phyloP scores from a whole-genome alignment of 2,888 invertebrate species.

The Torymus tubicola region DNA sequence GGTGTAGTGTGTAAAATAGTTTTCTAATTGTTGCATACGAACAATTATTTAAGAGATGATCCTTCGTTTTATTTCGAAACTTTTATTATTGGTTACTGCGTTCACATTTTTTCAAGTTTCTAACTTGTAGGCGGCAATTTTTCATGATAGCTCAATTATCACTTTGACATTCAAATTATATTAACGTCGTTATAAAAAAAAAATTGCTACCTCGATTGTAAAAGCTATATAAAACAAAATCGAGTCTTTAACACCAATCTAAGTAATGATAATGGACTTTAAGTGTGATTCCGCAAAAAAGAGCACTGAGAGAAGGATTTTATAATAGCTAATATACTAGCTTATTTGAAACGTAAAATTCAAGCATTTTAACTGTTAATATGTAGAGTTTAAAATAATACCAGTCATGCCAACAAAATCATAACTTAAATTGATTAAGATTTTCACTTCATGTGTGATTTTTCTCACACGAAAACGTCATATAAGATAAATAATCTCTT shows the following conservation, averaged over 20 bases:
- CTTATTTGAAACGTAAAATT: no score
- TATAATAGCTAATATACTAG: no score
- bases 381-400: no score
- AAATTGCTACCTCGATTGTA: constrained; percentile 20
- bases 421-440: no score
- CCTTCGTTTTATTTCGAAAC: constrained; percentile 49
- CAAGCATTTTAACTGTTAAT: no score
- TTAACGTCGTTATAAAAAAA: not conserved
- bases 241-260: constrained; percentile 22
- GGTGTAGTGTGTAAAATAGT: constrained; percentile 41
- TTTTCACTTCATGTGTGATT: no score
- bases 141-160: constrained; percentile 4
- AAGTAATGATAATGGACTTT: constrained; percentile 21
- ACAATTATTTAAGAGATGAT: constrained; percentile 13
- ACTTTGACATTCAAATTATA: constrained; percentile 2
- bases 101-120: constrained; percentile 7
- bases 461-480: no score
- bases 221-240: constrained; percentile 15
- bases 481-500: no score
- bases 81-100: constrained; percentile 53
- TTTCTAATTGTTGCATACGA: constrained; percentile 28
- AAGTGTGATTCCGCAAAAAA: constrained; percentile 43
- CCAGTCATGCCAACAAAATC: no score
- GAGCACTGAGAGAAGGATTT: not conserved
- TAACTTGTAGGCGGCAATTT: constrained; percentile 8